A percentile compares a stretch with the other conserved stretches of the same genome.
phyloP scores from a whole-genome alignment of 1,140 invertebrate species.

The Drosophila sucinea region DNA sequence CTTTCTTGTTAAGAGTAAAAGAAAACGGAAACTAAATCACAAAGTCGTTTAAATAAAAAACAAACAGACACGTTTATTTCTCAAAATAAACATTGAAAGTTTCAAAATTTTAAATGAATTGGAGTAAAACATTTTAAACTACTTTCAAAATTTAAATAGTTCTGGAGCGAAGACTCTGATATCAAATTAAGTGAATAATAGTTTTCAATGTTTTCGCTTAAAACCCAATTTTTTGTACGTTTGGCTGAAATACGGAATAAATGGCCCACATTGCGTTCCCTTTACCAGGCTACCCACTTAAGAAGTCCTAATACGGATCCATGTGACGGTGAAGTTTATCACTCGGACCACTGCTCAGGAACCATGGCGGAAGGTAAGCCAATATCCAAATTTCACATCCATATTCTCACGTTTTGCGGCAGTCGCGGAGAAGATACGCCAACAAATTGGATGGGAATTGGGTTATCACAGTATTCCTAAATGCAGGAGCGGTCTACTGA shows the following conservation, averaged over 20 bases:
- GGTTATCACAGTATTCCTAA: slow-evolving; percentile 62
- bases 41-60: no score
- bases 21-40: no score
- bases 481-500: slow-evolving; percentile 54
- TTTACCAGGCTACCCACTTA: background rate
- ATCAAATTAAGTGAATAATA: no score
- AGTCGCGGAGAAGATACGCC: slow-evolving; percentile 56
- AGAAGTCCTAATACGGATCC: background rate
- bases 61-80: no score
- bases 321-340: background rate
- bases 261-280: background rate
- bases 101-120: no score
- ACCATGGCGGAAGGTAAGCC: slow-evolving; percentile 43
- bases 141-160: no score
- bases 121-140: no score
- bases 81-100: no score
- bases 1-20: no score
- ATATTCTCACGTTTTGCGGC: background rate
- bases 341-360: slow-evolving; percentile 35
- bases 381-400: background rate
- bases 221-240: background rate
- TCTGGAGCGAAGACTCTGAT: no score
- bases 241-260: background rate
- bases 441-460: slow-evolving; percentile 54
- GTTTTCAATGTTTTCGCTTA: no score